phyloP scores from a whole-genome alignment of 2,113 vertebrate genomes.

The Chloropsis hardwickii region DNA sequence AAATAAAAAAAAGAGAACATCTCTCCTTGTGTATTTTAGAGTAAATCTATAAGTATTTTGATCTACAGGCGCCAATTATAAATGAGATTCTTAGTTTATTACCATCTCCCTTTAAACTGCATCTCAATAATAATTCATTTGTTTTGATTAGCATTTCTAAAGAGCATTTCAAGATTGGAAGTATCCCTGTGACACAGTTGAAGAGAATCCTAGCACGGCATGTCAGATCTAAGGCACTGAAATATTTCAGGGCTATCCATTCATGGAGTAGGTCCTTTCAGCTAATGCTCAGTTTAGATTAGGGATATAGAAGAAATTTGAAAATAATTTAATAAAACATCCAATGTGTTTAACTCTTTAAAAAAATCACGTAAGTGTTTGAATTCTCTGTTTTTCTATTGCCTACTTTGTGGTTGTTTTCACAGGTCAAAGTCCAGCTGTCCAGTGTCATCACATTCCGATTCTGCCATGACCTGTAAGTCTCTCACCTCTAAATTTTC shows the following conservation, averaged over 20 bases:
- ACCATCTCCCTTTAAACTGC: neutral
- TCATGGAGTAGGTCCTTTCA: neutral
- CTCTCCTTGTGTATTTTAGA: neutral
- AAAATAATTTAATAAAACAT: neutral
- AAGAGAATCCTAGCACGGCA: neutral
- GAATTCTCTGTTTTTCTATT: conserved; percentile 1
- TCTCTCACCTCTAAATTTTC: conserved; percentile 26
- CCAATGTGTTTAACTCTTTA: neutral
- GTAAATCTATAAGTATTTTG: neutral
- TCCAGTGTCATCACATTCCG: conserved; percentile 23
- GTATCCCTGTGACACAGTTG: neutral
- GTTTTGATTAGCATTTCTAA: neutral
- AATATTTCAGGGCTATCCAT: neutral
- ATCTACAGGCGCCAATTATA: neutral
- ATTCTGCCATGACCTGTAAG: neutral
- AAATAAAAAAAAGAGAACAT: neutral
- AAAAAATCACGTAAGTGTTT: neutral
- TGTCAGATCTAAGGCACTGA: neutral
- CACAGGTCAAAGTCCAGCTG: conserved; percentile 16
- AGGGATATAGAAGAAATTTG: neutral
- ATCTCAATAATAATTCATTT: neutral
- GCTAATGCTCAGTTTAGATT: neutral
- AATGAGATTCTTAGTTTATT: neutral
- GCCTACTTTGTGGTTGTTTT: conserved; percentile 48
- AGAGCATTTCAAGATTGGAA: neutral